Conservation (phyloP, 1,140 invertebrate genomes). For the Anastatus disparis region DNA sequence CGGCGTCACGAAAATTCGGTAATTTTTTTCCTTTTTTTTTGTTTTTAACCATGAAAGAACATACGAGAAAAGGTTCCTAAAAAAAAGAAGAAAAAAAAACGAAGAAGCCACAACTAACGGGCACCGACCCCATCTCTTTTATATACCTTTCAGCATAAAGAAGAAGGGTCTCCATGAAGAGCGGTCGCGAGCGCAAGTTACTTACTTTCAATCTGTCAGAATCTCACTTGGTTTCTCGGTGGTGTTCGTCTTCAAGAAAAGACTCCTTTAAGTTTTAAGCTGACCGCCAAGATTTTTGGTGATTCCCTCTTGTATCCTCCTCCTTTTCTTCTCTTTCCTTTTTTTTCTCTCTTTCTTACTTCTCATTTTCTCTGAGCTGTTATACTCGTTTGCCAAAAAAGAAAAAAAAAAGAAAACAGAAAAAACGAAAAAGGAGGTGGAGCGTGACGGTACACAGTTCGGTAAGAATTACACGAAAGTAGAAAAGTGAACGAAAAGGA, state of each 20-base stretch:
- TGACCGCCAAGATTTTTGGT: conserved; percentile 21
- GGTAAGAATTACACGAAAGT: too few species aligned
- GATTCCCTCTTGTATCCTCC: conserved; percentile 10
- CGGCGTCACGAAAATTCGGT: conserved; percentile 34
- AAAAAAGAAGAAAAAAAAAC: too few species aligned
- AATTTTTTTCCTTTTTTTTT: conserved; percentile 5
- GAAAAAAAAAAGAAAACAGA: not conserved
- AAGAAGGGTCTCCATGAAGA: conserved; percentile 14
- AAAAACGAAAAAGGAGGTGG: not conserved
- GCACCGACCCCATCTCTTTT: not conserved
- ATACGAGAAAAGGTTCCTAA: not conserved
- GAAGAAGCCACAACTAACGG: conserved; percentile 7
- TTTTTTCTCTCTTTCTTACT: not conserved
- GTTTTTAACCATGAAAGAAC: not conserved
- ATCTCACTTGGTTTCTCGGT: conserved; percentile 34
- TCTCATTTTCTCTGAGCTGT: not conserved
- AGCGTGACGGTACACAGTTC: not conserved
- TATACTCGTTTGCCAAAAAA: conserved; percentile 24
- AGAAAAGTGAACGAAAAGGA: not conserved
- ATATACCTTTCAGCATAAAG: conserved; percentile 24
- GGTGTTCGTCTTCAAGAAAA: conserved; percentile 29
- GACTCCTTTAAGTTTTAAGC: conserved; percentile 27
- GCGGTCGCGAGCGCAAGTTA: conserved; percentile 36
- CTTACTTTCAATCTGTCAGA: conserved; percentile 43
- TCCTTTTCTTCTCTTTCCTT: not conserved